Evolutionary conservation across 2,797 vertebrate species (phyloP).

Genomic region (Moxostoma hubbsi): DNA sequence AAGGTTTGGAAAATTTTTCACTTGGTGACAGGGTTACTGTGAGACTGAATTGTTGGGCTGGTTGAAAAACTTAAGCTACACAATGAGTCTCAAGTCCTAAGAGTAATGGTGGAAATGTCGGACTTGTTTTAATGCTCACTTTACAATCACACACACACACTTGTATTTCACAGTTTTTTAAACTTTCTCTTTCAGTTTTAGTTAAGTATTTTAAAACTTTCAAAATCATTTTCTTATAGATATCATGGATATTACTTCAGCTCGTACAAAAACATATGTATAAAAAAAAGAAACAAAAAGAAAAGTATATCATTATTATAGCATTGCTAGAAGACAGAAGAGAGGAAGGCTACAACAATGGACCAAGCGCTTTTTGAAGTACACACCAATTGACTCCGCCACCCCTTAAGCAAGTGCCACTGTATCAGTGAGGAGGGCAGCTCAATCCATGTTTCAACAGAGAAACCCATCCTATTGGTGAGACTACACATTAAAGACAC

Average conservation of each 20-base stretch:
- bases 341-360: slow-evolving; percentile 52
- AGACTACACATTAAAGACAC: slow-evolving; percentile 60
- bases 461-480: slow-evolving; percentile 56
- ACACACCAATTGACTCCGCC: slow-evolving; percentile 63
- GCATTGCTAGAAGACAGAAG: slow-evolving; percentile 53
- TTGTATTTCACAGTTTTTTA: slow-evolving; percentile 44
- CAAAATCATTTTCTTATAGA: slow-evolving; percentile 41
- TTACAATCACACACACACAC: slow-evolving; percentile 26
- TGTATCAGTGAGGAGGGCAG: slow-evolving; percentile 62
- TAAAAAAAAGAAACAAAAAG: slow-evolving; percentile 62
- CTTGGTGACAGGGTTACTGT: slow-evolving; percentile 32
- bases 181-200: slow-evolving; percentile 27
- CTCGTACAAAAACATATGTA: slow-evolving; percentile 65
- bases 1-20: slow-evolving; percentile 11
- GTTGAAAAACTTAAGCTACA: background rate
- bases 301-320: slow-evolving; percentile 65
- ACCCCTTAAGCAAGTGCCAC: slow-evolving; percentile 59
- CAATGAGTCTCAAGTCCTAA: too few species aligned
- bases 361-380: slow-evolving; percentile 51
- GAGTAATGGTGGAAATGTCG: slow-evolving; percentile 3
- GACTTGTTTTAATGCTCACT: slow-evolving; percentile 15
- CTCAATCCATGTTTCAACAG: slow-evolving; percentile 64
- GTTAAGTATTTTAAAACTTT: slow-evolving; percentile 35
- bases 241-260: slow-evolving; percentile 54
- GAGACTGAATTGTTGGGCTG: slow-evolving; percentile 3